These are phyloP conservation scores for Sebastes flavidus DNA, from an alignment of 2,797 vertebrate genomes.

Conservation along the genomic window DNA sequence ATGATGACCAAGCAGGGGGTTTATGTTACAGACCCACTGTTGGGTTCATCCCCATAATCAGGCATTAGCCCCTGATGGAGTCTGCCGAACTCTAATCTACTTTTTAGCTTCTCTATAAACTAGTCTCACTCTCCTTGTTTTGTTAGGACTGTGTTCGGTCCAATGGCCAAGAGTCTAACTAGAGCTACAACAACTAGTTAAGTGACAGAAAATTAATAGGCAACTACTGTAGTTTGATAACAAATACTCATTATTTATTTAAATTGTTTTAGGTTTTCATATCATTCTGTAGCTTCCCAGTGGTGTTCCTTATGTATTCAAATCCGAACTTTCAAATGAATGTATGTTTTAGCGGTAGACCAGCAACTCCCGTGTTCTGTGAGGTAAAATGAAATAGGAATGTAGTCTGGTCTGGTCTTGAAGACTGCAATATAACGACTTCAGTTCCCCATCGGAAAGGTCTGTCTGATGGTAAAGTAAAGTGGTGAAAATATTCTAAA, in stretches of 20 bases:
- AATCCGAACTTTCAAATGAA: too few relatives aligned
- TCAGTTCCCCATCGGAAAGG: too few relatives aligned
- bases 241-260: not conserved
- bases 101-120: not conserved
- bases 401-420: too few relatives aligned
- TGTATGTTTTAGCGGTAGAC: too few relatives aligned
- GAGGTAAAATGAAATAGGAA: too few relatives aligned
- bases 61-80: constrained; percentile 25
- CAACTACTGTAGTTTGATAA: not conserved
- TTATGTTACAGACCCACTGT: constrained; percentile 16
- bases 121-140: not conserved
- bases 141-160: not conserved
- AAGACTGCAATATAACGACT: too few relatives aligned
- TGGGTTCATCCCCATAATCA: constrained; percentile 41
- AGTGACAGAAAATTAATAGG: not conserved
- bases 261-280: too few relatives aligned
- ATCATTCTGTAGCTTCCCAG: too few relatives aligned
- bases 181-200: not conserved
- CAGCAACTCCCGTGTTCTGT: too few relatives aligned
- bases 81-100: constrained; percentile 36
- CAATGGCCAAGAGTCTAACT: not conserved
- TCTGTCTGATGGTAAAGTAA: too few relatives aligned
- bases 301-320: too few relatives aligned
- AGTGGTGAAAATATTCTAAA: too few relatives aligned
- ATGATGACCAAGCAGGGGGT: constrained; percentile 27